Evolutionary conservation across 2,888 invertebrate genomes (phyloP).

Genomic region (Orchesella flavescens): DNA sequence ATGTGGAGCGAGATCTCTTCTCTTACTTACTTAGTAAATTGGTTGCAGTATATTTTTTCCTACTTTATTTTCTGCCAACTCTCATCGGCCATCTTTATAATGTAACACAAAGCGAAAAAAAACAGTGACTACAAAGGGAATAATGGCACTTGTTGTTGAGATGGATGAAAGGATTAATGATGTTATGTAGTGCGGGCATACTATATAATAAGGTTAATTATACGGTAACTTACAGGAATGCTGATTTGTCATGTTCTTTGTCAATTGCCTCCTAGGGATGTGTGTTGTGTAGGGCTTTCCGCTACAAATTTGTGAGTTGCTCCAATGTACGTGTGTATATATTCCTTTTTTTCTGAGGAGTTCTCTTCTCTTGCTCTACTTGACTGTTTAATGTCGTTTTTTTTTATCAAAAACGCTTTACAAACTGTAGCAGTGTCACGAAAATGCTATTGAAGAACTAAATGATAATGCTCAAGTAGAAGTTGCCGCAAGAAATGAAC

Average conservation of each 20-base stretch:
- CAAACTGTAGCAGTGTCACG: slow-evolving; percentile 38
- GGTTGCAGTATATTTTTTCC: neutral
- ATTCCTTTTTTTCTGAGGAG: slow-evolving; percentile 14
- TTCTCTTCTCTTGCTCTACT: slow-evolving; percentile 15
- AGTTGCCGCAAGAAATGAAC: slow-evolving; percentile 38
- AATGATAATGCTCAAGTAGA: slow-evolving; percentile 10
- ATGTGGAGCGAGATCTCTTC: too few species aligned
- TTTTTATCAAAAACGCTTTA: neutral
- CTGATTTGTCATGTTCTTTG: slow-evolving; percentile 72
- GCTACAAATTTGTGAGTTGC: neutral
- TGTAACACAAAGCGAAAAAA: neutral
- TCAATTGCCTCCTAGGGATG: slow-evolving; percentile 53
- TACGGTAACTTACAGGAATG: slow-evolving; percentile 72
- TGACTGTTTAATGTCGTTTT: neutral
- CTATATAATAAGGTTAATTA: slow-evolving; percentile 67
- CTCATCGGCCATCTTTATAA: too few species aligned
- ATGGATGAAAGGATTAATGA: slow-evolving; percentile 42
- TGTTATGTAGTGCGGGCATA: slow-evolving; percentile 10
- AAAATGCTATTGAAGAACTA: neutral
- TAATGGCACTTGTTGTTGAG: neutral
- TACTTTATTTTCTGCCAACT: neutral
- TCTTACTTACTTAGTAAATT: too few species aligned
- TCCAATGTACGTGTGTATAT: neutral
- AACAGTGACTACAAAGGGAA: neutral
- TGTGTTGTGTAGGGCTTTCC: slow-evolving; percentile 11